Base-by-base conservation (phyloP, 2,888 invertebrate genomes). In the Pandemis cinnamomeana region DNA sequence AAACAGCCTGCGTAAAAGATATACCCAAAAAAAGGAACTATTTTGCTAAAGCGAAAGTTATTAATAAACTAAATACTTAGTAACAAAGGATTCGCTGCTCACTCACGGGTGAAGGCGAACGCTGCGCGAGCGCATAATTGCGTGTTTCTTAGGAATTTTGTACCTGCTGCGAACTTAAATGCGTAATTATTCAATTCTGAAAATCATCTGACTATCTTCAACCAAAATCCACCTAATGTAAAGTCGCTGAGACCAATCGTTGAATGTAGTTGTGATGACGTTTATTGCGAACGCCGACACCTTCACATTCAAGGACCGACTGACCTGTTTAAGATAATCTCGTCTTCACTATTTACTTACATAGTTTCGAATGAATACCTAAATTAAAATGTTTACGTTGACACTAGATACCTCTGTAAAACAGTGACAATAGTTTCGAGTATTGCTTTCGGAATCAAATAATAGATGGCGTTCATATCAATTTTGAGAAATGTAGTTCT, bases 391-490 rank as follows among this genome's bases (percentile, higher is more conserved):
- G 11, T 11, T 48, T 11, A 48, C 3, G 13, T 5, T 10, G 13
- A 48, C 10, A 11, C 63, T 72, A 83, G 71, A 86, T 87, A 84
- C 89, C 89, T 86, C 90, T 89, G 67, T 86, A 75, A 73, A 78
- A 72, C 84, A 83, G 80, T 64, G 20, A 20, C 62, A 42, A 42
- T 15, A 8, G 42, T 62, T 44, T 20, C 11, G 13, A 13, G 27
- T 48, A 13, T 5, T 7, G 64, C 5, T n/a, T 27, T 64, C 46
- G 6, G 44, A 13, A 64, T 20, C 20, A 27, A 58, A 58, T n/a
- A 62, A 42, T 42, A 62, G 62, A 62, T 42, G 62, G 62, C 62
- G 44, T n/a, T 15, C 15, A 10, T 15, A 15, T 62, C 10, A 8
- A 7, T n/a, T 6, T 42, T 44, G n/a, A n/a, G 8, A 44, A 44